Conservation (phyloP, 2,113 vertebrate species). For the Cryptotis parvus region DNA sequence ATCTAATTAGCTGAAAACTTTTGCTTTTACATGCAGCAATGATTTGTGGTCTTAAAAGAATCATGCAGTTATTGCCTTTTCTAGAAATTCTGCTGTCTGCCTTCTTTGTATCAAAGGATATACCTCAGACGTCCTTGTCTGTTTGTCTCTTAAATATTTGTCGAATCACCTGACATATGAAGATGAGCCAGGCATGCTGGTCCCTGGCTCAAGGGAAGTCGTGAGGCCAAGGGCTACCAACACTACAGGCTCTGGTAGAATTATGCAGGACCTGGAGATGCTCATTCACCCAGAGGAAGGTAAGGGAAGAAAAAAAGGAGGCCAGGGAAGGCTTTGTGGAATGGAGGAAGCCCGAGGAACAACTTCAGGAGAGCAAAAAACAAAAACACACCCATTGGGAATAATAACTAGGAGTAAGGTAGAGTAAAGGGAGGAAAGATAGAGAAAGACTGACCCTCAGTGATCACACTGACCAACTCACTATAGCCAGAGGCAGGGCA, state of each 20-base stretch:
- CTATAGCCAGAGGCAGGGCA: neutral
- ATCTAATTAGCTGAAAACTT: slow-evolving; percentile 60
- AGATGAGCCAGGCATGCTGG: neutral
- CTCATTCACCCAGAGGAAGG: too few relatives aligned
- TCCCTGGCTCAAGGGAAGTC: neutral
- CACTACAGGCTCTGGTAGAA: neutral
- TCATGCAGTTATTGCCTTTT: neutral
- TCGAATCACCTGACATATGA: neutral
- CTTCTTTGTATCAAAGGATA: neutral
- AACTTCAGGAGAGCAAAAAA: neutral
- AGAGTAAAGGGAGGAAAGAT: neutral
- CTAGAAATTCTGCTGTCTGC: neutral
- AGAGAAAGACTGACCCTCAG: neutral
- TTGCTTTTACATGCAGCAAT: neutral
- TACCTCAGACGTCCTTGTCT: neutral
- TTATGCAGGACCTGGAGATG: neutral
- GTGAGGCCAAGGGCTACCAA: neutral
- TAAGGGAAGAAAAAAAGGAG: neutral
- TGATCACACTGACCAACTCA: neutral
- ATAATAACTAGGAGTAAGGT: too few relatives aligned
- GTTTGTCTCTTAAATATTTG: neutral
- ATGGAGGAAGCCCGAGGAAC: neutral
- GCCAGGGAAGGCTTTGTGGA: neutral
- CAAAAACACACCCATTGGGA: too few relatives aligned
- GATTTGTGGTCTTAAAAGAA: slow-evolving; percentile 37